Base-by-base conservation (phyloP, 2,888 invertebrate species). In the Dusona sp. region DNA sequence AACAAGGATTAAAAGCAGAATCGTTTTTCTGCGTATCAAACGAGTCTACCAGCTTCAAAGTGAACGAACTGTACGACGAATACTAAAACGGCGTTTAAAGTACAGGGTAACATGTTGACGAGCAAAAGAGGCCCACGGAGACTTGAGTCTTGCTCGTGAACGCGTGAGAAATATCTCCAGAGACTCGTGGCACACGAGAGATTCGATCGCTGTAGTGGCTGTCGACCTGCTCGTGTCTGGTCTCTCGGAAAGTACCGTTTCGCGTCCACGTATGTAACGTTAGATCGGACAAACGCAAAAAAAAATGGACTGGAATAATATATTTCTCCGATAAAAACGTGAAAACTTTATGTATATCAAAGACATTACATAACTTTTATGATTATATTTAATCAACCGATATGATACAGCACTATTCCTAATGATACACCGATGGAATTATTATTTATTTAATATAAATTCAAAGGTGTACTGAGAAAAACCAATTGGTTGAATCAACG, bases 21-120 rank as follows among this genome's bases (percentile, higher is more conserved):
- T 36, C 38, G 73, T 83, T 84, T 86, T 87, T 85, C 81, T 67
- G 79, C 48, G 80, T 80, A 87, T 85, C 73, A 83, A 87, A 85
- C 87, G 86, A 72, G 61, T 80, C 78, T 48, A 45, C 61, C 72
- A 75, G 61, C 65, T 48, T 19, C n/a, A 16, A 65, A 83, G 57
- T 73, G 25, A 54, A 22, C 68, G 61, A 33, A 6, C 11, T 68
- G 57, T 73, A 57, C 54, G 36, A 73, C 48, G 70, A 80, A 72
- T 38, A 68, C 38, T n/a, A 61, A 16, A 54, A 29, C 48, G 79
- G 74, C 45, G 73, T 57, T 25, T 67, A 74, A 73, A 48, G 48
- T 61, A 42, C 57, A 57, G 25, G 78, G 16, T 16, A 45, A 22
- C 65, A 65, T 38, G 67, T 68, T 51, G 67, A 68, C 51, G 78